Conservation (phyloP, 2,888 invertebrate species). For the Tenodera sinensis region DNA sequence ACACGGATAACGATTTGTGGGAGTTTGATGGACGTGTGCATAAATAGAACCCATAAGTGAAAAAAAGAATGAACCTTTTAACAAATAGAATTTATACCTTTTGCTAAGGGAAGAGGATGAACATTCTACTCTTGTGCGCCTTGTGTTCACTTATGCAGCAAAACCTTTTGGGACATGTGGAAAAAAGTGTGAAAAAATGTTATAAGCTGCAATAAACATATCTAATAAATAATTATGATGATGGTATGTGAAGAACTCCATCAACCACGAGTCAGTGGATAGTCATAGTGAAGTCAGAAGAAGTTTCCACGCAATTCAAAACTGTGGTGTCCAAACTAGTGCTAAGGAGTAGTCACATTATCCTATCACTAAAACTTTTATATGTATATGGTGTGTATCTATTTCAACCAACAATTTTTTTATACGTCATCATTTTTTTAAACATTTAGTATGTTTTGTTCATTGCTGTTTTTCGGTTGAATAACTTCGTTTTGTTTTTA, state of each 20-base stretch:
- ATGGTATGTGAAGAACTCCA: not conserved
- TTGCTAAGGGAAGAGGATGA: not conserved
- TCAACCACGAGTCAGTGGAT: not conserved
- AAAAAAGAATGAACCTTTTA: not conserved
- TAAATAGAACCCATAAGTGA: not conserved
- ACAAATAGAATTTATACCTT: not conserved
- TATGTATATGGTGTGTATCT: constrained; percentile 25
- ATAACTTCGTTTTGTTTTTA: not conserved
- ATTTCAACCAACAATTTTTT: constrained; percentile 22
- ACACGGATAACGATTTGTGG: not conserved
- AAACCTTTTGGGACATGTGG: not conserved
- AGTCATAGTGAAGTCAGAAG: not conserved
- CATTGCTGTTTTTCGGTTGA: not conserved
- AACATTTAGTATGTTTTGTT: not conserved
- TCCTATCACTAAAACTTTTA: not conserved
- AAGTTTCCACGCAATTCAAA: not conserved
- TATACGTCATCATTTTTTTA: constrained; percentile 4
- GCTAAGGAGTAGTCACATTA: not conserved
- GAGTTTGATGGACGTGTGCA: constrained; percentile 2
- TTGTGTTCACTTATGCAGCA: not conserved
- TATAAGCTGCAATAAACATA: not conserved
- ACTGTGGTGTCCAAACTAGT: constrained; percentile 8
- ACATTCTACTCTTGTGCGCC: not conserved
- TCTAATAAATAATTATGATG: not conserved
- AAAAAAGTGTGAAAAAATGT: not conserved